phyloP scores from a whole-genome alignment of 2,113 vertebrate genomes.

The Anoplopoma fimbria region DNA sequence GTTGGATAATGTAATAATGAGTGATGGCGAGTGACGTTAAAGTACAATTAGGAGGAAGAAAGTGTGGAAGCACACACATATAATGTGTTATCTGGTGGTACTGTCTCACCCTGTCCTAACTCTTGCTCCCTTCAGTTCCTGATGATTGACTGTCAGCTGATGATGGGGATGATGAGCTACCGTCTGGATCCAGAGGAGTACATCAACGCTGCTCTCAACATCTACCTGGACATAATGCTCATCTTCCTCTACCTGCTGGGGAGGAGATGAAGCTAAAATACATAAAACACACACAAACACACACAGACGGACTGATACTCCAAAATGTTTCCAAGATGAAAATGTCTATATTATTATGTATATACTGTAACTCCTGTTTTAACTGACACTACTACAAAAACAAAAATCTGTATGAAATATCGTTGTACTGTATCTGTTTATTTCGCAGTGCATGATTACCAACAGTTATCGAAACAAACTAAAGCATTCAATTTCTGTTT shows the following conservation, averaged over 20 bases:
- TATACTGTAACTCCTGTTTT: not conserved
- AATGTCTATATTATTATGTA: constrained; percentile 26
- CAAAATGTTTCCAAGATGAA: constrained; percentile 2
- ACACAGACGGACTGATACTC: constrained; percentile 1
- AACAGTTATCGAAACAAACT: not conserved
- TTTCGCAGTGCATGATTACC: not conserved
- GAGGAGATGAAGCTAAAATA: constrained; percentile 53
- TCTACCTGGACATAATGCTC: constrained; percentile 83
- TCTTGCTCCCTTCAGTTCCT: constrained; percentile 73
- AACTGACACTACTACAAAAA: not conserved
- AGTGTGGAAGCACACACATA: no score
- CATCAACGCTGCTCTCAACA: constrained; percentile 74
- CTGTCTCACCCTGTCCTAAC: not conserved
- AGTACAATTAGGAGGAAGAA: no score
- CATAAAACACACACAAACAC: not conserved
- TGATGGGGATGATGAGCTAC: constrained; percentile 72
- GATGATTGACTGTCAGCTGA: constrained; percentile 79
- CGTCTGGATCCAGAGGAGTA: constrained; percentile 81
- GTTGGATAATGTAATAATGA: no score
- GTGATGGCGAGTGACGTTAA: no score
- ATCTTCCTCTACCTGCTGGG: constrained; percentile 84
- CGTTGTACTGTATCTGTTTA: not conserved
- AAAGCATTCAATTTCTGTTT: not conserved
- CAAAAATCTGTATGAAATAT: not conserved
- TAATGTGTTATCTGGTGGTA: not conserved